These are phyloP conservation scores for Choloepus didactylus DNA, from an alignment of 2,797 vertebrate species.

Conservation along the genomic window DNA sequence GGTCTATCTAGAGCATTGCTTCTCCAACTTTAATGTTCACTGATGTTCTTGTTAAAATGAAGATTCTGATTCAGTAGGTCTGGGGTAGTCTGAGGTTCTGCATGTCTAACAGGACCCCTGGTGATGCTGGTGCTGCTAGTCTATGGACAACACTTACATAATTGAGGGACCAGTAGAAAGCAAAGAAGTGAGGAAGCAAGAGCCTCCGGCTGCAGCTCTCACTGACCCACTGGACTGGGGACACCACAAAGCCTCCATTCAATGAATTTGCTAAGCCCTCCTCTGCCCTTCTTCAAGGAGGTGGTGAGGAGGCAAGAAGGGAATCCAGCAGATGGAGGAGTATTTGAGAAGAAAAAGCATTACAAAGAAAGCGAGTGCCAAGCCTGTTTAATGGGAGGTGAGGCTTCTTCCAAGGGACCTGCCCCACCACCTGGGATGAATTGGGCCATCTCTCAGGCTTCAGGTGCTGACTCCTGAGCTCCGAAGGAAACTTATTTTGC, in stretches of 20 bases:
- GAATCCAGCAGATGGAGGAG: not conserved
- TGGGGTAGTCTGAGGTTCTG: too few relatives aligned
- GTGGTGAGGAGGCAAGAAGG: not conserved
- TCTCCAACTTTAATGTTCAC: not conserved
- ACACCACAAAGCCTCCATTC: slow-evolving; percentile 12
- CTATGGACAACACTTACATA: not conserved
- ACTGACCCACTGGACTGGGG: not conserved
- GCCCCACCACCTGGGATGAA: not conserved
- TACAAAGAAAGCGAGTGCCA: not conserved
- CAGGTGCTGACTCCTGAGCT: not conserved
- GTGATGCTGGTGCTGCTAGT: not conserved
- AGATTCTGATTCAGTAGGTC: too few relatives aligned
- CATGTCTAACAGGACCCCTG: too few relatives aligned
- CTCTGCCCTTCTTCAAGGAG: not conserved
- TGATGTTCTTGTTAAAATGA: not conserved
- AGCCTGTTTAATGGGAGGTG: not conserved
- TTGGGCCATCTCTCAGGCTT: slow-evolving; percentile 7
- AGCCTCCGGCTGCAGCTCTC: not conserved
- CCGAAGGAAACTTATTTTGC: not conserved
- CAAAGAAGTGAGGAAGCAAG: slow-evolving; percentile 51
- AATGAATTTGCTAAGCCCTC: not conserved
- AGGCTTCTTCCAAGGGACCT: not conserved
- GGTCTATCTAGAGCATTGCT: not conserved
- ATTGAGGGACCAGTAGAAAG: slow-evolving; percentile 12
- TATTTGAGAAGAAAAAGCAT: not conserved